Evolutionary conservation across 2,797 vertebrate species (phyloP).

Genomic region (Enteromius viviparus): DNA sequence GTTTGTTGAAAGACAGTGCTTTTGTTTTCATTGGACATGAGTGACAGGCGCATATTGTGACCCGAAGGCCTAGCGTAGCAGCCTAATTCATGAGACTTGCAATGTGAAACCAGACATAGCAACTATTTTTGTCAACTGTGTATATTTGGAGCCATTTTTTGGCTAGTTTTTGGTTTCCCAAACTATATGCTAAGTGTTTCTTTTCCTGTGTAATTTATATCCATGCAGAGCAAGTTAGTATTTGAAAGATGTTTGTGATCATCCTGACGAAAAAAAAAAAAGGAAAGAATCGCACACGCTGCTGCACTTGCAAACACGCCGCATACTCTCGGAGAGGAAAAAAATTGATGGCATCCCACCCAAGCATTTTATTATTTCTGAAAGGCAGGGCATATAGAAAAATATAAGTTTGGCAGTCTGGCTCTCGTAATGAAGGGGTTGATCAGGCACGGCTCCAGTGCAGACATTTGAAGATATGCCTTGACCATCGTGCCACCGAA

Average conservation of each 20-base stretch:
- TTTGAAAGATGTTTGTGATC: conserved; percentile 52
- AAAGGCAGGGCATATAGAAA: conserved; percentile 63
- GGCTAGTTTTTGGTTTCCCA: conserved; percentile 48
- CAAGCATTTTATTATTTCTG: conserved; percentile 63
- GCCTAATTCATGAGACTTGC: conserved; percentile 10
- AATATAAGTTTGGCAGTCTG: conserved; percentile 63
- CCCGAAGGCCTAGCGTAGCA: neutral
- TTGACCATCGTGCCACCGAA: conserved; percentile 46
- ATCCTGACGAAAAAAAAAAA: neutral
- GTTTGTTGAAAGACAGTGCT: neutral
- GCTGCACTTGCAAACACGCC: conserved; percentile 22
- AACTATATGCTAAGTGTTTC: conserved; percentile 52
- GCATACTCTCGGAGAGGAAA: conserved; percentile 41
- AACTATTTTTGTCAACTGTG: conserved; percentile 29
- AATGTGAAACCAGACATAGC: conserved; percentile 46
- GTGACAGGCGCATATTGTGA: neutral
- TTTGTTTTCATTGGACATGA: conserved; percentile 8
- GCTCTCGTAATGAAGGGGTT: conserved; percentile 61
- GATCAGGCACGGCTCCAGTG: conserved; percentile 56
- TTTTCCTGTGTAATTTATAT: conserved; percentile 58
- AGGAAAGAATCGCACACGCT: conserved; percentile 26
- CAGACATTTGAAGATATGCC: conserved; percentile 54
- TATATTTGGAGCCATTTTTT: conserved; percentile 51
- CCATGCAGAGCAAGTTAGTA: conserved; percentile 41
- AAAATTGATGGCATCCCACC: conserved; percentile 59